Evolutionary conservation across 1,140 invertebrate species (phyloP).

Genomic region (Pomacea maculata): DNA sequence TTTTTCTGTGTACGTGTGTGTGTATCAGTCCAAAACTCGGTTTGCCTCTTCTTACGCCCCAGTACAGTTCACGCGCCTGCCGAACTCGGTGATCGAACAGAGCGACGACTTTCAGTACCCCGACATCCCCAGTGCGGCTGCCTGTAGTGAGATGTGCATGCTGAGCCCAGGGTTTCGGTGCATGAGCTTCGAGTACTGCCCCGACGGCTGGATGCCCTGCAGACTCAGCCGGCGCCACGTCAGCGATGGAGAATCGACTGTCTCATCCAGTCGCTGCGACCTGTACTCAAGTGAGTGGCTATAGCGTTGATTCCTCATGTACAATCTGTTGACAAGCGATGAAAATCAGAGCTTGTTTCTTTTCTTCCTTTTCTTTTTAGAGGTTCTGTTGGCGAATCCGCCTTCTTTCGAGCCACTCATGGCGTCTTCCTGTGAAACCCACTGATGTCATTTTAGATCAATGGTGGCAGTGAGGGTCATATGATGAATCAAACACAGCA

Average conservation of each 20-base stretch:
- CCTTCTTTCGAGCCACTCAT: too few relatives aligned
- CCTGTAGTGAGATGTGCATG: not conserved
- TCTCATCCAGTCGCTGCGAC: slow-evolving; percentile 39
- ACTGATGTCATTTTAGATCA: too few relatives aligned
- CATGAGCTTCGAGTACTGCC: slow-evolving; percentile 51
- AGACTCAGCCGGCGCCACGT: slow-evolving; percentile 42
- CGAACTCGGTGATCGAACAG: not conserved
- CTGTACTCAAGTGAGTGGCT: slow-evolving; percentile 42
- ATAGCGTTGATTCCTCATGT: not conserved
- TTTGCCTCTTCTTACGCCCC: not conserved
- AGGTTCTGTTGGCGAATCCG: too few relatives aligned
- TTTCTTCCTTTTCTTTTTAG: too few relatives aligned
- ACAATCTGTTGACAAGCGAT: too few relatives aligned
- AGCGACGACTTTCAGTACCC: not conserved
- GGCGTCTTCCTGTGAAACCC: too few relatives aligned
- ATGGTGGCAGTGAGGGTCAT: too few relatives aligned
- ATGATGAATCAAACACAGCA: too few relatives aligned
- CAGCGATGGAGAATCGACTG: slow-evolving; percentile 34
- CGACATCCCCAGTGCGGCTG: not conserved
- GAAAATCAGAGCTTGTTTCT: too few relatives aligned
- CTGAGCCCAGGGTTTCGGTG: slow-evolving; percentile 35
- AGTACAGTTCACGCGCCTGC: not conserved
- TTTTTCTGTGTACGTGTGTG: slow-evolving; percentile 11
- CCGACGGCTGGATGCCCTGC: slow-evolving; percentile 29
- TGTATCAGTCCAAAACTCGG: not conserved